These are phyloP conservation scores for Aldabrachelys gigantea DNA, from an alignment of 2,113 vertebrate species.

Conservation along the genomic window DNA sequence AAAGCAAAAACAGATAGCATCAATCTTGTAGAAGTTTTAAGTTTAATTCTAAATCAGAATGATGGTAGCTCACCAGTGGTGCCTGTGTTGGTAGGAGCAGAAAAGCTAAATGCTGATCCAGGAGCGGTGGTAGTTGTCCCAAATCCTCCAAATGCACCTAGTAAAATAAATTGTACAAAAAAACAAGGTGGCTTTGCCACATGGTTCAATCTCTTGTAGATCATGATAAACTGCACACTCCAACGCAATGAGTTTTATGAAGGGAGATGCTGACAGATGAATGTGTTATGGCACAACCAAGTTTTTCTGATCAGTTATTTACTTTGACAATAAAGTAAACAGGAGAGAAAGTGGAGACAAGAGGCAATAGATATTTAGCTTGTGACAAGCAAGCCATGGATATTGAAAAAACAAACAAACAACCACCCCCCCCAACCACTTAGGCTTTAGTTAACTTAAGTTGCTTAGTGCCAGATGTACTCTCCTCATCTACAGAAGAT, in stretches of 20 bases:
- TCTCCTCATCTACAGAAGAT: not conserved
- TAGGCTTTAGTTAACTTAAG: not conserved
- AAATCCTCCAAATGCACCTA: slow-evolving; percentile 93
- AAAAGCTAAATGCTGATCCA: slow-evolving; percentile 90
- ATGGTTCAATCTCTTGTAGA: accelerated
- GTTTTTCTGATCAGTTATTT: not conserved
- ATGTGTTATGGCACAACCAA: slow-evolving; percentile 12
- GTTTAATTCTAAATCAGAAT: not conserved
- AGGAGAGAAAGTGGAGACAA: not conserved
- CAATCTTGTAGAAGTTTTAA: too few relatives aligned
- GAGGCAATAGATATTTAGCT: not conserved
- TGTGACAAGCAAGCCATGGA: not conserved
- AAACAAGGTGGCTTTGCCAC: not conserved
- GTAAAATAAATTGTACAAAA: slow-evolving; percentile 17
- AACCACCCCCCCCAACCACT: not conserved
- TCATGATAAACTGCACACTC: not conserved
- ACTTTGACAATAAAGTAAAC: not conserved
- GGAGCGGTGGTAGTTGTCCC: slow-evolving; percentile 87
- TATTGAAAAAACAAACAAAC: not conserved
- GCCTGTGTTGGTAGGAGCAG: slow-evolving; percentile 88
- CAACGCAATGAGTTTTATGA: not conserved
- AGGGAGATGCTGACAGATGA: slow-evolving; percentile 34
- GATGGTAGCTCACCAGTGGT: slow-evolving; percentile 72
- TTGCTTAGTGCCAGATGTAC: not conserved
- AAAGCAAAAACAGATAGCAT: not conserved